Percentiles rank a stretch among this genome's conserved stretches.
Evolutionary conservation across 2,888 invertebrate species (phyloP).

Genomic region (Zootermopsis nevadensis): DNA sequence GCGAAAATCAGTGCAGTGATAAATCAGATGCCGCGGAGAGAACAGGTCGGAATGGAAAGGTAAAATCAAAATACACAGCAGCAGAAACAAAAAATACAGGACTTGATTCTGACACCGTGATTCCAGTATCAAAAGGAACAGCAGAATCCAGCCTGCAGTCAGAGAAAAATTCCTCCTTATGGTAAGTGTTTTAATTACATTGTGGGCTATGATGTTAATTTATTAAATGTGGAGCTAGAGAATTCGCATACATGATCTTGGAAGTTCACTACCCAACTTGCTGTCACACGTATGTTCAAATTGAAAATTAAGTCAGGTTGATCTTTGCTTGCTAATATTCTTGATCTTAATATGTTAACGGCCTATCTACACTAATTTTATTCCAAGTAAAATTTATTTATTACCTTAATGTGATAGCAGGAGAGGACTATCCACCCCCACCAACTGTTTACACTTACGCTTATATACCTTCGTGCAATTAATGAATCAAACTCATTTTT

Average conservation of each 20-base stretch:
- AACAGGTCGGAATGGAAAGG: conserved; percentile 67
- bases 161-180: conserved; percentile 52
- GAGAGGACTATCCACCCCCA: no score
- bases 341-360: no score
- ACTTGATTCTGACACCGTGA: conserved; percentile 55
- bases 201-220: neutral
- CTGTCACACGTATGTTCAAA: no score
- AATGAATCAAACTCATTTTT: no score
- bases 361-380: no score
- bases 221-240: neutral
- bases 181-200: conserved; percentile 49
- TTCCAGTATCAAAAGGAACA: conserved; percentile 60
- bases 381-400: no score
- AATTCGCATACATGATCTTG: neutral
- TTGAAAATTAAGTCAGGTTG: no score
- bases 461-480: no score
- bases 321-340: no score
- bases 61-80: conserved; percentile 43
- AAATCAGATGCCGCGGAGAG: conserved; percentile 43
- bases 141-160: conserved; percentile 59
- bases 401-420: no score
- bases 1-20: conserved; percentile 51
- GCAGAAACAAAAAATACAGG: conserved; percentile 28
- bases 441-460: no score
- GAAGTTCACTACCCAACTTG: neutral